Evolutionary conservation across 1,140 invertebrate genomes (phyloP).

Genomic region (Bilobella aurantiaca): DNA sequence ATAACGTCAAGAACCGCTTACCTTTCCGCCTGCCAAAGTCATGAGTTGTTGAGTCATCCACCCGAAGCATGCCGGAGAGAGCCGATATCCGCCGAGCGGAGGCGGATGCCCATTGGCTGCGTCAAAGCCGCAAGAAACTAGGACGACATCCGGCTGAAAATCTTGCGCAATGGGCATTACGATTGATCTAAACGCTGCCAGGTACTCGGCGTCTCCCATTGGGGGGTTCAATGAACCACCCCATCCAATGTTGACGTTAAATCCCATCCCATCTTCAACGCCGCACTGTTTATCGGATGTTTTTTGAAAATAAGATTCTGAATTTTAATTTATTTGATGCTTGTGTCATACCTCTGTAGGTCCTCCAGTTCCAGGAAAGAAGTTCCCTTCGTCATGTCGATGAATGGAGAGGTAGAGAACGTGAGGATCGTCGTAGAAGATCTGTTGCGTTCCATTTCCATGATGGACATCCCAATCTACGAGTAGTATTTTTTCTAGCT

Average conservation of each 20-base stretch:
- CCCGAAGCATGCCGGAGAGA: conserved; percentile 90
- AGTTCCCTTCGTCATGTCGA: conserved; percentile 98
- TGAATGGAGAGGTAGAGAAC: conserved; percentile 96
- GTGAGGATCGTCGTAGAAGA: conserved; percentile 87
- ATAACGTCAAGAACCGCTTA: conserved; percentile 39
- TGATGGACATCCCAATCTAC: conserved; percentile 99
- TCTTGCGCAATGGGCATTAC: conserved; percentile 85
- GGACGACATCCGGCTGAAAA: conserved; percentile 85
- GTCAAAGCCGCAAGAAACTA: conserved; percentile 97
- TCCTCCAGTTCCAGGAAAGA: conserved; percentile 95
- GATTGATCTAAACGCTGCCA: conserved; percentile 87
- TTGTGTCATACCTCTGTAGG: conserved; percentile 54
- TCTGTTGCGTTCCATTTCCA: conserved; percentile 96
- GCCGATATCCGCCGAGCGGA: conserved; percentile 86
- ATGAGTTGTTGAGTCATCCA: conserved; percentile 91
- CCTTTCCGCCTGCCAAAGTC: conserved; percentile 76
- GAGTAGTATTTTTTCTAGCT: conserved; percentile 82
- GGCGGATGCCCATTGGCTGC: conserved; percentile 52
- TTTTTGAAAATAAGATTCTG: too few species aligned
- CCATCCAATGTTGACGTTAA: conserved; percentile 96
- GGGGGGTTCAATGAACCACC: conserved; percentile 73
- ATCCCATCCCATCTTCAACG: conserved; percentile 78
- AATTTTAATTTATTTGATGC: neutral
- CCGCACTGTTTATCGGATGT: conserved; percentile 56
- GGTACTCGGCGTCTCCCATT: conserved; percentile 92